Conservation (phyloP, 2,888 invertebrate species). For the Alsophila aescularia region DNA sequence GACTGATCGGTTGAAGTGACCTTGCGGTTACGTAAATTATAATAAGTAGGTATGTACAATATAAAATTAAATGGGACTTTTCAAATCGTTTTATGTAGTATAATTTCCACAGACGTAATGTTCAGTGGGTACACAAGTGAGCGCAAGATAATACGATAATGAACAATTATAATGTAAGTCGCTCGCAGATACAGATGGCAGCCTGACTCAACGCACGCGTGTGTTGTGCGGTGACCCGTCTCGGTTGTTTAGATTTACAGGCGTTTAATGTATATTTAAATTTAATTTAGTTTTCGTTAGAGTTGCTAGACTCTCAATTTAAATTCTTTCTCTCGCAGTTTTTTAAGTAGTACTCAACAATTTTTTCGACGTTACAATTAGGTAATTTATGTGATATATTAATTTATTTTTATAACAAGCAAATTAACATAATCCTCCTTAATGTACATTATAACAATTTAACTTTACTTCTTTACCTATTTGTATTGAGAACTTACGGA, state of each 20-base stretch:
- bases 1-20: neutral
- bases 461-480: no score
- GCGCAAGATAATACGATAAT: constrained; percentile 61
- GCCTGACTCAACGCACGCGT: constrained; percentile 59
- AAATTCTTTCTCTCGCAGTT: no score
- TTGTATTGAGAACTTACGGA: constrained; percentile 18
- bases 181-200: constrained; percentile 61
- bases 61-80: constrained; percentile 15
- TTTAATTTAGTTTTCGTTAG: neutral
- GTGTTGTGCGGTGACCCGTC: constrained; percentile 31
- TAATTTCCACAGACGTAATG: constrained; percentile 8
- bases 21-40: neutral
- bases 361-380: neutral
- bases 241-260: constrained; percentile 17
- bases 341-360: neutral
- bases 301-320: neutral
- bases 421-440: neutral
- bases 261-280: constrained; percentile 1
- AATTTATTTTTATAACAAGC: neutral
- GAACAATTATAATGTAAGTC: constrained; percentile 69
- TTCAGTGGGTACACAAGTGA: constrained; percentile 15
- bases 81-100: constrained; percentile 20
- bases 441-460: no score
- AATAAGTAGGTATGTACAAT: neutral
- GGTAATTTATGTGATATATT: neutral